These are phyloP conservation scores for Drosophila mettleri DNA, from an alignment of 2,888 invertebrate species.

Conservation along the genomic window DNA sequence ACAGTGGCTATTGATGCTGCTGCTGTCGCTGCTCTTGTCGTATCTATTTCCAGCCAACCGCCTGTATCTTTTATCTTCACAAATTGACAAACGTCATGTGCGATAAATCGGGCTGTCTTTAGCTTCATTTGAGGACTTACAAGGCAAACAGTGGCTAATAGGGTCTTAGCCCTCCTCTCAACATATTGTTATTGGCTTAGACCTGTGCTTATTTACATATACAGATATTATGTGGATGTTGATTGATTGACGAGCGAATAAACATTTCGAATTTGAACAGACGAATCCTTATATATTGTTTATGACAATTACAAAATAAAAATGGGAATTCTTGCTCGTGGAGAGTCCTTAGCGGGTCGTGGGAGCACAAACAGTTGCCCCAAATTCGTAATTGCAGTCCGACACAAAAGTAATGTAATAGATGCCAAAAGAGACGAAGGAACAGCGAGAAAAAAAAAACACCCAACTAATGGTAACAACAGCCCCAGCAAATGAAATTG, in stretches of 20 bases:
- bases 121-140: conserved; percentile 1
- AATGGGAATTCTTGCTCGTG: neutral
- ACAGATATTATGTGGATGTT: neutral
- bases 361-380: conserved; percentile 65
- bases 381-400: conserved; percentile 72
- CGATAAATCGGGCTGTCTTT: conserved; percentile 64
- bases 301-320: too few species aligned
- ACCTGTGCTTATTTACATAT: neutral
- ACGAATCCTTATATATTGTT: too few species aligned
- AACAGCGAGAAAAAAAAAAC: neutral
- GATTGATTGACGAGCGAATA: neutral
- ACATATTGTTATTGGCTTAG: conserved; percentile 4
- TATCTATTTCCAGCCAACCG: conserved; percentile 29
- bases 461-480: conserved; percentile 21
- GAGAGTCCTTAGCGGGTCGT: conserved; percentile 11
- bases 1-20: conserved; percentile 43
- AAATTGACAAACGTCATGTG: conserved; percentile 63
- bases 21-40: conserved; percentile 10
- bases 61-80: conserved; percentile 56
- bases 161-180: conserved; percentile 5
- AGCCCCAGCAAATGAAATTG: conserved; percentile 47
- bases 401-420: conserved; percentile 44
- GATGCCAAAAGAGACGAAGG: neutral
- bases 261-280: neutral
- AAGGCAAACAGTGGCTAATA: conserved; percentile 17